Base-by-base conservation (phyloP, 2,888 invertebrate species). In the Pachydiplax longipennis region DNA sequence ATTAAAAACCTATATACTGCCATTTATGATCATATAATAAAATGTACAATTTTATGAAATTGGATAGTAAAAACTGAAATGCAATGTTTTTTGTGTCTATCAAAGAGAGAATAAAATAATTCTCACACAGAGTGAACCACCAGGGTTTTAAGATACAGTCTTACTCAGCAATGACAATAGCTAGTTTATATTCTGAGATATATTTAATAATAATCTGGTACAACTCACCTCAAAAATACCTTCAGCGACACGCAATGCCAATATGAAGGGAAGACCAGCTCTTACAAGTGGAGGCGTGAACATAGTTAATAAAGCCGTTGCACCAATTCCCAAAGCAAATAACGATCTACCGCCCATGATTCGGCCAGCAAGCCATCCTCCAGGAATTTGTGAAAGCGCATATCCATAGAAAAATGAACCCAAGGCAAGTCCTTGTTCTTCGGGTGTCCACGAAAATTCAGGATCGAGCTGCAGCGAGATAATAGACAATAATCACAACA, bases 371-470 rank as follows among this genome's bases (percentile, higher is more conserved):
- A 95, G 92, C 93, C 93, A 94, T 12, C 94, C 94, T 25, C 94
- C 94, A n/a, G 94, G 94, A 22, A 94, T 92, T 92, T 94, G 94
- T 10, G 65, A 91, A 40, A 94, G 91, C 53, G 95, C 94, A 92
- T 95, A 95, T 2, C 95, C 95, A 92, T 94, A 94, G 92, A 94
- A 95, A 92, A 95, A 95, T 0, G 94, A 93, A 81, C 94, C 93
- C 25, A 95, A 92, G 31, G 94, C 93, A 3, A 93, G 92, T 4
- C 94, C 94, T 92, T 94, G 94, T 8, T 92, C 92, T 91, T 93
- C 92, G 2, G 93, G 92, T 90, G 93, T 92, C 94, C 94, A 94
- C 22, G 92, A 92, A 91, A 93, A 94, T 73, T 93, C 93, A 90
- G 92, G 92, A 15, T 91, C 91, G 92, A 93, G 91, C 44, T 92